Base-by-base conservation (phyloP, 2,113 vertebrate genomes). In the Pelecanus crispus region DNA sequence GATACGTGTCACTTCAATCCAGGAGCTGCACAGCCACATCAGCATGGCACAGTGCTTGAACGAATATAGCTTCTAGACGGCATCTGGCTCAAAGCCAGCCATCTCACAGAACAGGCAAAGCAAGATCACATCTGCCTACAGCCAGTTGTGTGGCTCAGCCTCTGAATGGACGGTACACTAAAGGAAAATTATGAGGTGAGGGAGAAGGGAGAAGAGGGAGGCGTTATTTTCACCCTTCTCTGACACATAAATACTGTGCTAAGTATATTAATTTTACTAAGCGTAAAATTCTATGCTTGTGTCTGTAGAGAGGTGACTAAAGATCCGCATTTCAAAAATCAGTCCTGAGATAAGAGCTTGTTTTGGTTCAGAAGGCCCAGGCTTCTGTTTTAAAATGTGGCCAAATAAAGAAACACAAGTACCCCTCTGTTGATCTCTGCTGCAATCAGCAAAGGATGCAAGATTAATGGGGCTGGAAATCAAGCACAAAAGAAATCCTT, bases 381-480 rank as follows among this genome's bases (percentile, higher is more conserved):
- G 55, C 45, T 88, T 81, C 85, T 80, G 14, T 86, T 91, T 80
- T 58, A 82, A 82, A 79, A 90, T 68, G 78, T 40, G 10, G 45
- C 34, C 92, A 93, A 85, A 72, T 61, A 83, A 71, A 82, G 68
- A 88, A 86, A 66, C 47, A 65, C 44, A 71, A 71, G 47, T 59
- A 94, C 29, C n/a, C 36, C 20, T 88, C 80, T 83, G 55, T 74
- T 92, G 89, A 84, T 87, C 53, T 84, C 65, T 72, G 34, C 73
- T 91, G 56, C 77, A 62, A 45, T 91, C 81, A 80, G 93, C 74
- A 94, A 96, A 91, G 50, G 86, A 92, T 82, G 70, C 53, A 92
- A 96, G 67, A 92, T 92, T 79, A 91, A 73, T 87, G 79, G 78
- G 67, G 34, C 74, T 96, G 71, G 89, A 95, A 96, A 95, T 90